A percentile compares a stretch with the other conserved stretches of the same genome.
Evolutionary conservation across 1,140 invertebrate species (phyloP).

Genomic region (Bemisia tabaci): DNA sequence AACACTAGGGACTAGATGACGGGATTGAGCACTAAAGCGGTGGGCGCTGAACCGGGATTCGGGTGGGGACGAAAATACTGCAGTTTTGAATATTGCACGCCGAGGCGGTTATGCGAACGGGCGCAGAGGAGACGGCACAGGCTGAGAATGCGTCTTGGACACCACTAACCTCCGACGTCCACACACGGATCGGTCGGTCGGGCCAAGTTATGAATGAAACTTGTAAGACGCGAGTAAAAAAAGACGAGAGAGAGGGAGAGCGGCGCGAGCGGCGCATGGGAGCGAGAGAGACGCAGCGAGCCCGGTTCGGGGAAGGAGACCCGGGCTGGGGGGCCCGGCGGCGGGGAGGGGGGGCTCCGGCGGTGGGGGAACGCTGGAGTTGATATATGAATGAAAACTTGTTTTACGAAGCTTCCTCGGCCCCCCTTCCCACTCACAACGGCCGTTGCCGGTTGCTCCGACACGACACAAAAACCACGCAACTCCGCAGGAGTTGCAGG

Average conservation of each 20-base stretch:
- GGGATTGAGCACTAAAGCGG: no score
- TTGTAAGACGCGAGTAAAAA: not conserved
- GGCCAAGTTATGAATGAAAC: not conserved
- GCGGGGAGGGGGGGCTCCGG: not conserved
- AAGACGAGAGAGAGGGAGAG: not conserved
- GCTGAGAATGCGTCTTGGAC: not conserved
- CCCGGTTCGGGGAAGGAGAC: not conserved
- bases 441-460: no score
- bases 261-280: no score
- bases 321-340: no score
- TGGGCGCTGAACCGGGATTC: no score
- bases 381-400: not conserved
- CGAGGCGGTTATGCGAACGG: not conserved
- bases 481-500: no score
- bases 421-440: no score
- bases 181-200: not conserved
- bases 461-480: no score
- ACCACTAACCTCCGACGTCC: not conserved
- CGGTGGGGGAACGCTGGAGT: not conserved
- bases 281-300: not conserved
- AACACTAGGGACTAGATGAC: no score
- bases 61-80: no score
- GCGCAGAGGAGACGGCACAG: not conserved
- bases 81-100: not conserved
- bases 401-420: not conserved